Evolutionary conservation across 2,113 vertebrate species (phyloP), one percentile per base, ranked within the genome.

Genomic region (Sorex araneus): DNA sequence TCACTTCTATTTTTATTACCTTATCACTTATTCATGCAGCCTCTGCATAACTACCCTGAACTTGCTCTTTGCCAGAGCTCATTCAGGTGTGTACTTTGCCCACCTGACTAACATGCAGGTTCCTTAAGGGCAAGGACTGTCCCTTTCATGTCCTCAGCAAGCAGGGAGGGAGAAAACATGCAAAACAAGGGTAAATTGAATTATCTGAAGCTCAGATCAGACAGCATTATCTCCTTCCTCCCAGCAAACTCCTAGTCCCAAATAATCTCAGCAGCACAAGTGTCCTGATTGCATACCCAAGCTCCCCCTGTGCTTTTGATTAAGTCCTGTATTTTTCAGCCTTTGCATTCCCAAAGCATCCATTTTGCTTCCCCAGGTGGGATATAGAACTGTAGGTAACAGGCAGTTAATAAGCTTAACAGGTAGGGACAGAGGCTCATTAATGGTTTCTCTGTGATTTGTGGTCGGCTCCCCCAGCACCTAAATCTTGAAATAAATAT

Each of bases 401-500:
- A 92, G 79, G 94, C 87, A 80, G 84, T 95, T 96, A 97, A 96
- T 96, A 95, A 96, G 79, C 70, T 95, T 92, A 47, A 94, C 89
- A 91, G 91, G 73, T 95, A 96, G 84, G 63, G 43, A 43, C 13
- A 84, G 97, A 96, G 70, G 19, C 71, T 97, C 84, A 91, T 76
- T 94, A 96, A 95, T 82, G 94, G 76, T 23, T 94, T 73, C 83
- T 95, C 83, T 69, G 83, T 97, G 73, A 96, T 94, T 95, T 96
- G 34, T 92, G 95, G 90, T 71, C 45, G n/a, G 94, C 90, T 96
- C 80, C 30, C 95, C 77, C 50, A 93, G 57, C 89, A 97, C 34
- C 60, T 97, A 95, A 95, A 96, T 96, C 84, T 95, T 95, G 86
- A 96, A 96, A 97, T 95, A 96, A 97, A 97, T 96, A 70, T 90